Base-by-base conservation (phyloP, 2,113 vertebrate species). In the Australoheros scitulus region DNA sequence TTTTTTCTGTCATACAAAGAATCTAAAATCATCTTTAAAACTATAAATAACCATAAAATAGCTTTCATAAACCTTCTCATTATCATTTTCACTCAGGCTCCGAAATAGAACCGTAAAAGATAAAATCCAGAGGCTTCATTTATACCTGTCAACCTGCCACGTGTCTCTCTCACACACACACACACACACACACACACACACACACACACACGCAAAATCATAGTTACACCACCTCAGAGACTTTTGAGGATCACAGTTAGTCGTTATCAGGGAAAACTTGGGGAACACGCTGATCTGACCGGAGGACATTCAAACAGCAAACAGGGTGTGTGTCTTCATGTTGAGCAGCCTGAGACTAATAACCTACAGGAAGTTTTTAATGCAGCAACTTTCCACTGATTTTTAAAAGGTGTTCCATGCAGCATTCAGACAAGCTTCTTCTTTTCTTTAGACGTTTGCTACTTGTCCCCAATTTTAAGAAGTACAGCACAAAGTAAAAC, bases 31-130 rank as follows among this genome's bases (percentile, higher is more conserved):
- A 22, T 87, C 86, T 92, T 92, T 50, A 93, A 93, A 93, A 92
- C 91, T 92, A 92, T 91, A 94, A 93, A 93, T 92, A 92, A 82
- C 47, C 81, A 76, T 79, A 84, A 88, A 89, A 91, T 91, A 88
- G 85, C 72, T 82, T 74, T 79, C 38, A 81, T 79, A 88, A 86
- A 88, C 81, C 50, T 86, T 87, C 50, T 82, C 52, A 11, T 76
- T 32, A 56, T 89, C 38, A 6, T 82, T 77, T 83, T 90, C 70
- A 82, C 80, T 85, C 79, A 18, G 83, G 85, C 75, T 90, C 84
- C 65, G 6, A 81, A 90, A 79, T 3, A 24, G 81, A 90, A 88
- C 85, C 81, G 3, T 38, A 76, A 47, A 64, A 77, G 55, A 88
- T 76, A 43, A 80, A 87, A 88, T 81, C 22, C 55, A 88, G 77